phyloP scores from a whole-genome alignment of 2,888 invertebrate genomes.

The Tortricodes alternella region DNA sequence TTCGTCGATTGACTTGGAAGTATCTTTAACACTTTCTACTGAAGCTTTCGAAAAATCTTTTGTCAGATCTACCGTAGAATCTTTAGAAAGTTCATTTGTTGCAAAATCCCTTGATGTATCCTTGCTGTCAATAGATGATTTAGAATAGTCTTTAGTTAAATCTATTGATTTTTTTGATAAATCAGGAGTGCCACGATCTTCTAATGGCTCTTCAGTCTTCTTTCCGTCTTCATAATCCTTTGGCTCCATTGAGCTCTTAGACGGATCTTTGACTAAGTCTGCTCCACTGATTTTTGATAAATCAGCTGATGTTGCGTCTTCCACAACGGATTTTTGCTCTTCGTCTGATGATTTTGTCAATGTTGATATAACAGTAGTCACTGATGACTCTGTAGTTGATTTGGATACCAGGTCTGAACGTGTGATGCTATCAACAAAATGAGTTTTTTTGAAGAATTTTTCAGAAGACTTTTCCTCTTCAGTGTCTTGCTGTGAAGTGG shows the following conservation, averaged over 20 bases:
- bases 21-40: slow-evolving; percentile 74
- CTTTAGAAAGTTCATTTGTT: slow-evolving; percentile 76
- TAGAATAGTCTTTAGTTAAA: slow-evolving; percentile 75
- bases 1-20: slow-evolving; percentile 73
- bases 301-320: slow-evolving; percentile 75
- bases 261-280: slow-evolving; percentile 70
- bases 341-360: slow-evolving; percentile 76
- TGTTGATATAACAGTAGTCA: slow-evolving; percentile 73
- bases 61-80: slow-evolving; percentile 73
- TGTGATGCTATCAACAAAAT: slow-evolving; percentile 59
- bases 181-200: slow-evolving; percentile 72
- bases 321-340: slow-evolving; percentile 71
- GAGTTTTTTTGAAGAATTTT: slow-evolving; percentile 54
- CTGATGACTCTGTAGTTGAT: slow-evolving; percentile 77
- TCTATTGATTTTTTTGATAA: slow-evolving; percentile 77
- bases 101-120: slow-evolving; percentile 78
- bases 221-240: slow-evolving; percentile 73
- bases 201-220: slow-evolving; percentile 60
- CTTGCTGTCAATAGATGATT: slow-evolving; percentile 78
- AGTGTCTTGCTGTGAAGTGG: slow-evolving; percentile 39
- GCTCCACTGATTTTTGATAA: slow-evolving; percentile 76
- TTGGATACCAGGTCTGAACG: slow-evolving; percentile 69
- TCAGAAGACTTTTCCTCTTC: slow-evolving; percentile 50
- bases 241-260: slow-evolving; percentile 69
- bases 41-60: slow-evolving; percentile 77